Evolutionary conservation across 2,888 invertebrate species (phyloP), one percentile per base, ranked within the genome.

Genomic region (Ophion ventricosus): DNA sequence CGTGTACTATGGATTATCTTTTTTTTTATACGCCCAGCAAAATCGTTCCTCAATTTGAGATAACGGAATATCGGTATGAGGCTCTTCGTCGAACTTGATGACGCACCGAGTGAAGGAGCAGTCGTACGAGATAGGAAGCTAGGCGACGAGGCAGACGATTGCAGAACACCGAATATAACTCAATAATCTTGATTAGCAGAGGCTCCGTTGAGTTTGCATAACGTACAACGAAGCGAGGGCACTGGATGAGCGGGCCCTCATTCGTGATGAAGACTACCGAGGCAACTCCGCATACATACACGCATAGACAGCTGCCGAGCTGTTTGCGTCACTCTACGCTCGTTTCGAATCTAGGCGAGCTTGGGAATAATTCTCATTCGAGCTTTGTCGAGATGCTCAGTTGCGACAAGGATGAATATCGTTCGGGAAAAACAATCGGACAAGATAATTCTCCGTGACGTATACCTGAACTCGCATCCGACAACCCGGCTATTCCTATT

Each of bases 141-240:
- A 66, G 40, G 26, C 23, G 7, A 29, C 23, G 35, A 59, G 66
- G 14, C 11, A 43, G 49, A 74, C 73, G 72, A 69, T 74, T 80
- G 43, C 23, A 66, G 80, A 43, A 74, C 54, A 63, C 59, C 35
- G 77, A 20, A 69, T 49, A 70, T 78, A 70, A 78, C 70, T 70
- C 56, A 56, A 78, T 78, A 78, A 63, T 72, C 54, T 63, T 79
- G 79, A 79, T 79, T 79, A 79, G 29, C 35, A 40, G 56, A 49
- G 25, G 70, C 54, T 29, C 43, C 63, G n/a, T 11, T 56, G 20
- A 72, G 79, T 72, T 79, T 72, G 63, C 79, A 79, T 79, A 72
- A 72, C 79, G 79, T 63, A 72, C 56, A 69, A 77, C 69, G 69
- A 26, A 67, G 43, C 57, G 61, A 49, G 49, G 35, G 35, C n/a